phyloP scores from a whole-genome alignment of 2,113 vertebrate genomes.

The Sorex araneus region DNA sequence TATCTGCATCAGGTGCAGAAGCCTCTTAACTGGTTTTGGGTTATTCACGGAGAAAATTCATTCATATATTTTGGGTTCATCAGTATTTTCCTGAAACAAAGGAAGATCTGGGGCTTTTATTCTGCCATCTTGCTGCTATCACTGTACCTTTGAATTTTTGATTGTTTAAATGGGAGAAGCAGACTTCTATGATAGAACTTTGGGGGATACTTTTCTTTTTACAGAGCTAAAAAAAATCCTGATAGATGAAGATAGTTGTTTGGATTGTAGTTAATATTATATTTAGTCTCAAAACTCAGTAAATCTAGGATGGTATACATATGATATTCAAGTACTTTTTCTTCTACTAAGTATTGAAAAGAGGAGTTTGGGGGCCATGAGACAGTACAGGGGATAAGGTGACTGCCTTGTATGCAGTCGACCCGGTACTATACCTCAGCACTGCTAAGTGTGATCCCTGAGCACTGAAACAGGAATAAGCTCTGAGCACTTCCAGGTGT shows the following conservation, averaged over 20 bases:
- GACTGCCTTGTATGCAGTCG: no score
- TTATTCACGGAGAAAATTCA: background rate
- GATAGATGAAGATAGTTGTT: conserved; percentile 21
- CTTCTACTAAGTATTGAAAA: conserved; percentile 24
- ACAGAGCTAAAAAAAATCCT: background rate
- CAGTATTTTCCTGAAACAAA: background rate
- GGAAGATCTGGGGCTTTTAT: conserved; percentile 18
- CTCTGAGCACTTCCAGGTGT: no score
- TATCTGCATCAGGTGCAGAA: background rate
- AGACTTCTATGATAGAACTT: background rate
- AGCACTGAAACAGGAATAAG: no score
- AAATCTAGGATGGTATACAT: conserved; percentile 26
- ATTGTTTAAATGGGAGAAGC: conserved; percentile 36
- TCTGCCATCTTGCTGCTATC: background rate
- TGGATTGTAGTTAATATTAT: background rate
- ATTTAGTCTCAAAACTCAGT: background rate
- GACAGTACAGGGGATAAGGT: no score
- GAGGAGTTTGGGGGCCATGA: background rate
- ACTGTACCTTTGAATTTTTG: background rate
- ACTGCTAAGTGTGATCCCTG: no score
- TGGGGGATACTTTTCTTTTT: background rate
- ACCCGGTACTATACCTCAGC: no score
- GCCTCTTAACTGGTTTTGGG: background rate
- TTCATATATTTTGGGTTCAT: conserved; percentile 4
- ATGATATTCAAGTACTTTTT: conserved; percentile 26